These are phyloP conservation scores for Eueremaeus valkanovi DNA, from an alignment of 2,888 invertebrate genomes.

Conservation along the genomic window DNA sequence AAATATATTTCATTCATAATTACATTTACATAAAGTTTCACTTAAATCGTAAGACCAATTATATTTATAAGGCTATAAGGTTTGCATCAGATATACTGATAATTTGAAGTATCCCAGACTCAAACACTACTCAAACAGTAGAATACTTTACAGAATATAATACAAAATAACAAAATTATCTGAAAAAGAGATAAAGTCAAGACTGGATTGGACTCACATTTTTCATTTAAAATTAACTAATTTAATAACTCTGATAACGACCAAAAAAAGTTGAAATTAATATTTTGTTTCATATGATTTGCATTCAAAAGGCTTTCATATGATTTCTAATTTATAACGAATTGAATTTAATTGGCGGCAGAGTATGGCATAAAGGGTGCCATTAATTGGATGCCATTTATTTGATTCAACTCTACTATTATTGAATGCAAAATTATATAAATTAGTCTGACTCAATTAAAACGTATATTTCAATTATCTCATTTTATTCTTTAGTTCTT, in stretches of 20 bases:
- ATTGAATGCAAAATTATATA: no score
- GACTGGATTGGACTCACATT: not conserved
- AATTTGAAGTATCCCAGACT: slow-evolving; percentile 1
- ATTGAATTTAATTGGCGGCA: not conserved
- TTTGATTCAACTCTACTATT: no score
- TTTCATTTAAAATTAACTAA: slow-evolving; percentile 6
- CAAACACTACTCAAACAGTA: not conserved
- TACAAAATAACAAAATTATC: not conserved
- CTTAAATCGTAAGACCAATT: not conserved
- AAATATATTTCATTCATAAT: not conserved
- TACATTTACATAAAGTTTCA: not conserved
- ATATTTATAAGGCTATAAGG: not conserved
- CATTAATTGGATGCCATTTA: not conserved
- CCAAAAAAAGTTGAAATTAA: not conserved
- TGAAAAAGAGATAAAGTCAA: not conserved
- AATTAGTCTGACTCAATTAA: no score
- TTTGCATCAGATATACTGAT: not conserved
- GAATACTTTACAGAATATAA: not conserved
- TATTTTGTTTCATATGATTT: not conserved
- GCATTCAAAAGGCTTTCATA: not conserved
- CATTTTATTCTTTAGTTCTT: no score
- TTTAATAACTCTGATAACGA: slow-evolving; percentile 6
- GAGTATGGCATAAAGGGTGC: not conserved
- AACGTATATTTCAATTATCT: no score
- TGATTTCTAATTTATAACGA: not conserved